phyloP scores from a whole-genome alignment of 2,113 vertebrate genomes.

The Leptocoma aspasia region DNA sequence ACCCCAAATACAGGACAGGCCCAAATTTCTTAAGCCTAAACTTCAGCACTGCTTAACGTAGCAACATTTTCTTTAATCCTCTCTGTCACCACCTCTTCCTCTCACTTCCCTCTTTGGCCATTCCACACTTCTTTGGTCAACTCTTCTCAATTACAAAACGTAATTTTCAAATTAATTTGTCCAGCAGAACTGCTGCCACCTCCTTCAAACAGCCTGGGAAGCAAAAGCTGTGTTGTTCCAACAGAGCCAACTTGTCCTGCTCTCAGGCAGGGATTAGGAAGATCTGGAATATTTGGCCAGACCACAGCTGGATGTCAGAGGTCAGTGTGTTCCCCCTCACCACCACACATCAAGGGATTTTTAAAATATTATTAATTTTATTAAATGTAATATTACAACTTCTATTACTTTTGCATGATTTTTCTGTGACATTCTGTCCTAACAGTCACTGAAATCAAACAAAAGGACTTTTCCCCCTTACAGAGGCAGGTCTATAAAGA shows the following conservation, averaged over 20 bases:
- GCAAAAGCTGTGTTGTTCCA: not conserved
- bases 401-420: not conserved
- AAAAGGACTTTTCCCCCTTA: not conserved
- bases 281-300: not conserved
- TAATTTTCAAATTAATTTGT: not conserved
- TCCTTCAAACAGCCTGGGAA: not conserved
- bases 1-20: not conserved
- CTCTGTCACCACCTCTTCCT: not conserved
- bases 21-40: not conserved
- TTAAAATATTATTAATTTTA: not conserved
- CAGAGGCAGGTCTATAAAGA: not conserved
- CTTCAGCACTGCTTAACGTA: not conserved
- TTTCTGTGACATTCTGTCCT: not conserved
- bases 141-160: not conserved
- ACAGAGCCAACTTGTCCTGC: not conserved
- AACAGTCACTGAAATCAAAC: not conserved
- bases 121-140: not conserved
- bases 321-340: not conserved
- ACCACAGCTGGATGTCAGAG: not conserved
- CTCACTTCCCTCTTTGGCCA: not conserved
- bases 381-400: not conserved
- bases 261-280: not conserved
- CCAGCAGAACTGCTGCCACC: not conserved
- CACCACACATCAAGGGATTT: not conserved
- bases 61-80: not conserved